These are phyloP conservation scores for Hydrophis major DNA, from an alignment of 2,797 vertebrate species.

Conservation along the genomic window DNA sequence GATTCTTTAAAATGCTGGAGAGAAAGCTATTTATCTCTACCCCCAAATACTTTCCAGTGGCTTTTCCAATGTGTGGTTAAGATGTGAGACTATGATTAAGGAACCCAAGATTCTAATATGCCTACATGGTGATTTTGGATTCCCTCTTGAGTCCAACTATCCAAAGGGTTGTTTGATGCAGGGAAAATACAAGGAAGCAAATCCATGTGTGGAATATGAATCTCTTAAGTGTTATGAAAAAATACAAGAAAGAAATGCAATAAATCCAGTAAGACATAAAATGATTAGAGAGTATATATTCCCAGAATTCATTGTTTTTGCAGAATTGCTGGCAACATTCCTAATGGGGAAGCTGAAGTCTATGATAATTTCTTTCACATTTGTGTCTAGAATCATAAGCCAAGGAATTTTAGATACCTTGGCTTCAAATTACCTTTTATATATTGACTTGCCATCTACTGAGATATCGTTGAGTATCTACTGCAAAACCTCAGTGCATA, in stretches of 20 bases:
- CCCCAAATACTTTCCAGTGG: background rate
- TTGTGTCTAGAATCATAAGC: background rate
- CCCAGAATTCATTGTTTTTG: background rate
- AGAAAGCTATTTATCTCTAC: background rate
- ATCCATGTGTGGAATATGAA: background rate
- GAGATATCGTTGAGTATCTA: background rate
- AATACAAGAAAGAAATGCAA: background rate
- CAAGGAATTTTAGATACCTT: background rate
- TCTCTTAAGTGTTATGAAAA: background rate
- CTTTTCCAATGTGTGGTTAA: background rate
- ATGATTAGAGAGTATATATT: background rate
- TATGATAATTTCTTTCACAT: background rate
- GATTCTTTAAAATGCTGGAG: background rate
- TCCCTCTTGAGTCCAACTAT: background rate
- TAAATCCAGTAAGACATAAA: background rate
- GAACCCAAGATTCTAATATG: background rate
- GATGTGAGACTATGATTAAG: background rate
- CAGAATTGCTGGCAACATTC: background rate
- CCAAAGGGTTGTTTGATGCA: background rate
- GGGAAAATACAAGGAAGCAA: background rate
- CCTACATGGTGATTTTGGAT: background rate
- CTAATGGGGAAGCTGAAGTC: background rate
- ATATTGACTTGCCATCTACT: background rate
- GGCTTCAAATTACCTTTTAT: background rate
- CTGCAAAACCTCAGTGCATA: too few species aligned